Conservation (phyloP, 2,888 invertebrate species). For the Aphidius colemani region DNA sequence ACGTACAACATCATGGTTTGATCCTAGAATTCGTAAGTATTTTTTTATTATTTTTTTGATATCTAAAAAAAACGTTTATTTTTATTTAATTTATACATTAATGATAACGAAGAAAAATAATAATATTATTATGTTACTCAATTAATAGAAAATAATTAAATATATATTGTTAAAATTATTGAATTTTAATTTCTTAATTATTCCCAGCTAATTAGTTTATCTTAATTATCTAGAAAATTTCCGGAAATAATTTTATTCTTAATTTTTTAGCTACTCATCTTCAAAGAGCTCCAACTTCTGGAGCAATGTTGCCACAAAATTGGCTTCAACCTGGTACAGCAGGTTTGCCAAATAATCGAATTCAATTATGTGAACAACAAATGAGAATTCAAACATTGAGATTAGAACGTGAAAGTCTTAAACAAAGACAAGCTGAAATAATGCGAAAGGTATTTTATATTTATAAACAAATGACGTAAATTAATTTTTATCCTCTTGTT, state of each 20-base stretch:
- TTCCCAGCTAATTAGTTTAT: not conserved
- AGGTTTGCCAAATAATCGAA: constrained; percentile 61
- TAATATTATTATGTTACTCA: not conserved
- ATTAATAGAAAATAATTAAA: no score
- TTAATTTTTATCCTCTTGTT: constrained; percentile 8
- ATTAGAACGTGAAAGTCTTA: constrained; percentile 85
- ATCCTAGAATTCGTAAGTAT: constrained; percentile 94
- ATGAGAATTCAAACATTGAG: constrained; percentile 82
- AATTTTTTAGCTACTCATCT: constrained; percentile 62
- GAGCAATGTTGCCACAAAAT: constrained; percentile 64
- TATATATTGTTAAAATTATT: no score
- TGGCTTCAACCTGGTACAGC: constrained; percentile 63
- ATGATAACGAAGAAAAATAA: not conserved
- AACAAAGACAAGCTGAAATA: constrained; percentile 88
- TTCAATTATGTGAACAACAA: constrained; percentile 75
- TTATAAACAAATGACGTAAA: not conserved
- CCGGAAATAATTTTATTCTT: constrained; percentile 13
- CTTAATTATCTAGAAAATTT: no score
- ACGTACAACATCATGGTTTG: constrained; percentile 96
- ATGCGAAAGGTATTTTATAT: constrained; percentile 72
- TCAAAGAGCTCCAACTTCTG: constrained; percentile 65
- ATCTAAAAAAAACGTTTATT: not conserved
- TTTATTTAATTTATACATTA: not conserved
- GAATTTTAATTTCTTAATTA: not conserved
- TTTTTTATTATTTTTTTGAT: not conserved